These are phyloP conservation scores for Papilio xuthus DNA, from an alignment of 1,140 invertebrate species.

Conservation along the genomic window DNA sequence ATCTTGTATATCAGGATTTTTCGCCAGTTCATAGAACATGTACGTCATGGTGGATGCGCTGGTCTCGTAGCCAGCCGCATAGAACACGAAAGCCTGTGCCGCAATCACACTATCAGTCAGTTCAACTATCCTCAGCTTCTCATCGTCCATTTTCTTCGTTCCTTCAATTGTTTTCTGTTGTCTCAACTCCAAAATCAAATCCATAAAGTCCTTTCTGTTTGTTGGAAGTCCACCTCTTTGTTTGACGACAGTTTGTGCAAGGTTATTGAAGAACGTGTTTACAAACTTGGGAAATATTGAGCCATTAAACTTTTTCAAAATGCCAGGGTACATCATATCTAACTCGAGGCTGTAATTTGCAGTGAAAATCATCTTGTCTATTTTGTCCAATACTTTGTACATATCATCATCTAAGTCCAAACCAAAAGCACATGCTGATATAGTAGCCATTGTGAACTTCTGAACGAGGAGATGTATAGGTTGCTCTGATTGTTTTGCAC, in stretches of 20 bases:
- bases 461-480: conserved; percentile 71
- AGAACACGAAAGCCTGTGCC: conserved; percentile 67
- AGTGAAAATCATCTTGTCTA: conserved; percentile 47
- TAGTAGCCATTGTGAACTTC: conserved; percentile 75
- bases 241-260: conserved; percentile 43
- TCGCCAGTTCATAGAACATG: conserved; percentile 64
- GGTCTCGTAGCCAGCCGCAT: conserved; percentile 64
- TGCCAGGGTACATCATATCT: conserved; percentile 56
- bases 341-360: conserved; percentile 45
- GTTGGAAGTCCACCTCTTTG: conserved; percentile 47
- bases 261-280: conserved; percentile 48
- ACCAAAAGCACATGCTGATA: conserved; percentile 82
- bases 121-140: conserved; percentile 40
- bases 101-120: conserved; percentile 59
- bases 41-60: conserved; percentile 50
- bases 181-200: conserved; percentile 64
- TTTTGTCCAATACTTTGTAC: conserved; percentile 43
- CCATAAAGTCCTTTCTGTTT: conserved; percentile 57
- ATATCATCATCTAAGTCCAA: conserved; percentile 75
- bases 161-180: conserved; percentile 44
- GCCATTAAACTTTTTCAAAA: conserved; percentile 49
- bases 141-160: conserved; percentile 37
- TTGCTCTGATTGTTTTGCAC: conserved; percentile 47
- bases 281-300: conserved; percentile 50
- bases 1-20: conserved; percentile 67